These are phyloP conservation scores for Phalanger gymnotis DNA, from an alignment of 2,797 vertebrate genomes.

Conservation along the genomic window DNA sequence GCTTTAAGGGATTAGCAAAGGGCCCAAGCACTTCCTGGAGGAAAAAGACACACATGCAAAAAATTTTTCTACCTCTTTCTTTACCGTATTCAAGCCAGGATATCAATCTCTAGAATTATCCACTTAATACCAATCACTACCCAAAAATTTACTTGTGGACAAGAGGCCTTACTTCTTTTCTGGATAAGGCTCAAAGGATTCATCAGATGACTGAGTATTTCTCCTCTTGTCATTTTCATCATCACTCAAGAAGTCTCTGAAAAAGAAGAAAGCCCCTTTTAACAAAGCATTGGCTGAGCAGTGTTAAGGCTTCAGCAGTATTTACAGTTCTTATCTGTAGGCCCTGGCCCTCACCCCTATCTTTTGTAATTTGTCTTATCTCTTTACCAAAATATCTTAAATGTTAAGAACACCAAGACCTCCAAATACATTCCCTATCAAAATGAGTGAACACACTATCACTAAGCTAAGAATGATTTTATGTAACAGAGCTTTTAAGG, in stretches of 20 bases:
- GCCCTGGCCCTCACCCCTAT: background rate
- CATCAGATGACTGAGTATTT: conserved; percentile 86
- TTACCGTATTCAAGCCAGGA: background rate
- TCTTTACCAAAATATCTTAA: background rate
- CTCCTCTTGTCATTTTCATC: conserved; percentile 86
- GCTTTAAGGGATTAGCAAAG: background rate
- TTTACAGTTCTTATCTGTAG: conserved; percentile 29
- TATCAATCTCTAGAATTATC: background rate
- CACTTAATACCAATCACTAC: background rate
- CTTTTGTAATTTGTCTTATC: background rate
- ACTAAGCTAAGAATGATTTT: background rate
- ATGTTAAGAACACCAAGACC: background rate
- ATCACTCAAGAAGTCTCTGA: conserved; percentile 88
- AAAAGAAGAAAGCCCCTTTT: conserved; percentile 66
- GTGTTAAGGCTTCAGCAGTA: background rate
- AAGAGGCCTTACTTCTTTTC: conserved; percentile 88
- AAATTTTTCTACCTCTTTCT: background rate
- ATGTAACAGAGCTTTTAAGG: background rate
- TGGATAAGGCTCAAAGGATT: conserved; percentile 87
- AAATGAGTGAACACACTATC: background rate
- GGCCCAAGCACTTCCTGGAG: background rate
- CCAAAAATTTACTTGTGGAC: accelerated
- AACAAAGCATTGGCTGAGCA: background rate
- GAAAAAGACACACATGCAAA: background rate
- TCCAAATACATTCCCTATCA: background rate